Evolutionary conservation across 1,140 invertebrate species (phyloP).

Genomic region (Lerema accius): DNA sequence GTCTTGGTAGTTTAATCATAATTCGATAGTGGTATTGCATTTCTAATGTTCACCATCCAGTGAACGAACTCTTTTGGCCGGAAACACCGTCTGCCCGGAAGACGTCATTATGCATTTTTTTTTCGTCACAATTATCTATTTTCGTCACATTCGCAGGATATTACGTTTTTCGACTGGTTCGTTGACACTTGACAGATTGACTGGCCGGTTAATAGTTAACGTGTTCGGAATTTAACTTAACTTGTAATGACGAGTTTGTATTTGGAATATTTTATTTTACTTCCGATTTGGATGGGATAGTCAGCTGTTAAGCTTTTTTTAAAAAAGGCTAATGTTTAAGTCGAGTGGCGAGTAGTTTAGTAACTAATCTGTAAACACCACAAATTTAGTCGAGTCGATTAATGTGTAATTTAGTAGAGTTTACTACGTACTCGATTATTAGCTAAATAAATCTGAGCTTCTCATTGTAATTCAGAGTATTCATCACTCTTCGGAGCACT

Average conservation of each 20-base stretch:
- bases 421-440: no score
- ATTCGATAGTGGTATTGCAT: slow-evolving; percentile 36
- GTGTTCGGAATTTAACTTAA: slow-evolving; percentile 30
- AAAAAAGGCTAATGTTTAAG: no score
- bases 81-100: slow-evolving; percentile 38
- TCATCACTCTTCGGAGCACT: no score
- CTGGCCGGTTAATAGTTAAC: slow-evolving; percentile 26
- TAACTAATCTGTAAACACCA: no score
- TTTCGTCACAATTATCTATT: slow-evolving; percentile 40
- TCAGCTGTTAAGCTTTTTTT: no score
- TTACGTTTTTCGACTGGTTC: slow-evolving; percentile 36
- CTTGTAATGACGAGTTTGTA: background rate
- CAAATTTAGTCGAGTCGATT: no score
- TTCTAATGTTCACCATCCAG: slow-evolving; percentile 36
- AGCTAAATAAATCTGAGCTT: no score
- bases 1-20: slow-evolving; percentile 32
- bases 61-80: slow-evolving; percentile 36
- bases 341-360: no score
- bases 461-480: no score
- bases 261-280: background rate
- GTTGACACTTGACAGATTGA: slow-evolving; percentile 35
- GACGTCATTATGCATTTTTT: slow-evolving; percentile 41
- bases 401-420: no score
- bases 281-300: background rate
- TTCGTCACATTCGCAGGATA: slow-evolving; percentile 42